Conservation (phyloP, 2,888 invertebrate species). For the Euzetes globulus region DNA sequence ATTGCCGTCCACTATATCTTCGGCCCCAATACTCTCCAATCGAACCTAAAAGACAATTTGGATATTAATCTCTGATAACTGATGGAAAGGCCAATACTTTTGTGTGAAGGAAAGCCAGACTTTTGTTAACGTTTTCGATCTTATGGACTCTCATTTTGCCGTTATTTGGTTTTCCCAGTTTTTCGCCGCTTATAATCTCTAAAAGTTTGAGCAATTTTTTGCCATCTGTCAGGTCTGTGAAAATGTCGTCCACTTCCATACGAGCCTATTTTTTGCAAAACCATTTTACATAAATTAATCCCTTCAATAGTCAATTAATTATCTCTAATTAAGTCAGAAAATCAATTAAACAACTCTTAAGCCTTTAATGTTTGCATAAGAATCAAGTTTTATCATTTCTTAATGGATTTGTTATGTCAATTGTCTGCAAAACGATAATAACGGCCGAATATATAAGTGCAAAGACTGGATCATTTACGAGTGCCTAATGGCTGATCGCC, state of each 20-base stretch:
- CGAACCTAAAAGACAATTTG: slow-evolving; percentile 61
- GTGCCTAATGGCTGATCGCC: no score
- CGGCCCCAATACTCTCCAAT: slow-evolving; percentile 95
- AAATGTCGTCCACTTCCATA: slow-evolving; percentile 96
- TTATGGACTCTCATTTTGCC: slow-evolving; percentile 96
- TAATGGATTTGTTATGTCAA: no score
- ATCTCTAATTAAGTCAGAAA: no score
- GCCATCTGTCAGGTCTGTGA: slow-evolving; percentile 91
- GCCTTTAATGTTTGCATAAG: no score
- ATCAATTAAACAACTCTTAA: no score
- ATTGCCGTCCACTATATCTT: slow-evolving; percentile 98
- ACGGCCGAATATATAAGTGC: no score
- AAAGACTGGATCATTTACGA: no score
- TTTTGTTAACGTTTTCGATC: slow-evolving; percentile 97
- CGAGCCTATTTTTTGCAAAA: slow-evolving; percentile 65
- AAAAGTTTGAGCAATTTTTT: slow-evolving; percentile 81
- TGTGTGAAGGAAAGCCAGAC: slow-evolving; percentile 87
- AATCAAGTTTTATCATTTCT: no score
- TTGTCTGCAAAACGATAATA: no score
- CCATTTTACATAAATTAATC: no score
- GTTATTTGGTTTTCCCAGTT: slow-evolving; percentile 89
- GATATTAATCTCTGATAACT: background rate
- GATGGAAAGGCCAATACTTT: slow-evolving; percentile 55
- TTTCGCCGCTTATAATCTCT: slow-evolving; percentile 97
- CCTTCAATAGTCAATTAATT: no score